Conservation (phyloP, 1,140 invertebrate genomes). For the Musca vetustissima region DNA sequence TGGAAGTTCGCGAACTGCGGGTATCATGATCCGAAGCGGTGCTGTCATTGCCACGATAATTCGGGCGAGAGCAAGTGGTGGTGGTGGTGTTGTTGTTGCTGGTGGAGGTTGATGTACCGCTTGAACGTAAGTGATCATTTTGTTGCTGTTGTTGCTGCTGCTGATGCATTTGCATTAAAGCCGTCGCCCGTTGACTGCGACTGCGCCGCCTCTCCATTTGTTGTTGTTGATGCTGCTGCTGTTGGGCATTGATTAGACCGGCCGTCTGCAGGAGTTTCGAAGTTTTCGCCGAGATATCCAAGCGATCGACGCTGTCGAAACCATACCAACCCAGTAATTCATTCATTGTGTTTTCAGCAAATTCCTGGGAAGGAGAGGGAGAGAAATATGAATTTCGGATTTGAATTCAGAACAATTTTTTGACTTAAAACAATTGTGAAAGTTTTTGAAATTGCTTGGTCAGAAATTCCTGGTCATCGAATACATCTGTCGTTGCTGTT, state of each 20-base stretch:
- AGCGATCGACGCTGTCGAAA: slow-evolving; percentile 69
- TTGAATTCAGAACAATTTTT: not conserved
- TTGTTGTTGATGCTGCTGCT: slow-evolving; percentile 37
- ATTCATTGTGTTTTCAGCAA: slow-evolving; percentile 87
- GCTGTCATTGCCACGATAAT: slow-evolving; percentile 34
- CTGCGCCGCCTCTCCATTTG: slow-evolving; percentile 36
- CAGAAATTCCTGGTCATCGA: not conserved
- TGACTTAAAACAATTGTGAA: not conserved
- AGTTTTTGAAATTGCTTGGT: not conserved
- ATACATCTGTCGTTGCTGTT: slow-evolving; percentile 3
- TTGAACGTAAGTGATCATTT: slow-evolving; percentile 28
- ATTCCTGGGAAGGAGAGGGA: slow-evolving; percentile 71
- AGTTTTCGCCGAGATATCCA: slow-evolving; percentile 53
- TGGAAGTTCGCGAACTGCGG: slow-evolving; percentile 52
- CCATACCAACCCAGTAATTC: slow-evolving; percentile 88
- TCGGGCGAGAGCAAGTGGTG: slow-evolving; percentile 9
- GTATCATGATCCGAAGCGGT: slow-evolving; percentile 53
- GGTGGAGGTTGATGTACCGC: slow-evolving; percentile 10
- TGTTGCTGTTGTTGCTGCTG: slow-evolving; percentile 30
- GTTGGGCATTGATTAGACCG: slow-evolving; percentile 39
- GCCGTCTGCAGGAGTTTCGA: slow-evolving; percentile 48
- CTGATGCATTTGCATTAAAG: slow-evolving; percentile 39
- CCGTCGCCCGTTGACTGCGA: slow-evolving; percentile 36
- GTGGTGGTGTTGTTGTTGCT: slow-evolving; percentile 17
- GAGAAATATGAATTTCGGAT: not conserved